phyloP scores from a whole-genome alignment of 2,113 vertebrate species.

The Notarius lentiginosus region DNA sequence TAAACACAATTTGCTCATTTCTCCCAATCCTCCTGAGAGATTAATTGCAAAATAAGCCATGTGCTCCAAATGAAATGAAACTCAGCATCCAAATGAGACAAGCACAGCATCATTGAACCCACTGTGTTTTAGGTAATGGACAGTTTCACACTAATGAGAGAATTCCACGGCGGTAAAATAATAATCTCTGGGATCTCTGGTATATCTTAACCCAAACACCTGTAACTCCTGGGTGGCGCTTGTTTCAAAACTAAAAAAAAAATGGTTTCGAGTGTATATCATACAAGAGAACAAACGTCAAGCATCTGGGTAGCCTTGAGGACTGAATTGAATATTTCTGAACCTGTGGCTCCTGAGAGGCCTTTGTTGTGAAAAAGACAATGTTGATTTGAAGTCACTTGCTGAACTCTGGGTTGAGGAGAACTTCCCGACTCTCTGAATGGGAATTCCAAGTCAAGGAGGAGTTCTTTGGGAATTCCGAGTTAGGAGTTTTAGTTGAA shows the following conservation, averaged over 20 bases:
- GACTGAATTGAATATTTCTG: not conserved
- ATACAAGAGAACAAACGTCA: not conserved
- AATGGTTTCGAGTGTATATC: not conserved
- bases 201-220: not conserved
- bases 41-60: conserved; percentile 31
- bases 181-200: not conserved
- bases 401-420: too few relatives aligned
- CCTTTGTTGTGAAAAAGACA: not conserved
- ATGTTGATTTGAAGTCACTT: too few relatives aligned
- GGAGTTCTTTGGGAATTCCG: too few relatives aligned
- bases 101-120: not conserved
- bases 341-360: not conserved
- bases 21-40: conserved; percentile 14
- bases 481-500: too few relatives aligned
- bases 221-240: not conserved
- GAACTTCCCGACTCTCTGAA: too few relatives aligned
- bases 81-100: conserved; percentile 20
- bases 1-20: conserved; percentile 22
- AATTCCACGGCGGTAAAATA: not conserved
- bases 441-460: too few relatives aligned
- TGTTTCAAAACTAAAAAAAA: not conserved
- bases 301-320: not conserved
- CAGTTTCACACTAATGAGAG: conserved; percentile 10
- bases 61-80: conserved; percentile 16
- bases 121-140: conserved; percentile 16